Evolutionary conservation across 53 echinoderm and acorn worm species (phyloP).

Genomic region (Temnopleurus reevesii): DNA sequence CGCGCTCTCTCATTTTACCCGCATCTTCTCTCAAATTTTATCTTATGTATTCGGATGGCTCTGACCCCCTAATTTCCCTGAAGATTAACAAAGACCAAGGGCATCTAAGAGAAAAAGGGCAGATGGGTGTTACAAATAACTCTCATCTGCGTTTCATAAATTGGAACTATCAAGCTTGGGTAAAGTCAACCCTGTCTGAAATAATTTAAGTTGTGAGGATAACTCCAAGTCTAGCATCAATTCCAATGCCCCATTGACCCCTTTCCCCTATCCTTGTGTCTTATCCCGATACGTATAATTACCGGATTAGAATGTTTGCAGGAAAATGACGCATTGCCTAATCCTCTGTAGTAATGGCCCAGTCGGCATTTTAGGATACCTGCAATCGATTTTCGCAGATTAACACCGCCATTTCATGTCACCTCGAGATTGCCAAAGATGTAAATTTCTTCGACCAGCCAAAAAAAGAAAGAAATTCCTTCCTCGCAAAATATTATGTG

Average conservation of each 20-base stretch:
- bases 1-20: background rate
- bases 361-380: background rate
- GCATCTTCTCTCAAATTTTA: background rate
- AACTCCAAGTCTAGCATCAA: background rate
- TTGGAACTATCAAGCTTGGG: background rate
- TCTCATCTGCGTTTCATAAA: constrained; percentile 1
- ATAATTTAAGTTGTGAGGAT: background rate
- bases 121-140: constrained; percentile 8
- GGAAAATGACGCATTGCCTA: background rate
- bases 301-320: constrained; percentile 2
- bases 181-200: background rate
- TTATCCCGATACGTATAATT: background rate
- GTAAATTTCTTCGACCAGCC: too few species aligned
- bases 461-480: too few species aligned
- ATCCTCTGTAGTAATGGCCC: background rate
- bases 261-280: background rate
- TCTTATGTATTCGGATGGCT: background rate
- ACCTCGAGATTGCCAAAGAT: too few species aligned
- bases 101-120: background rate
- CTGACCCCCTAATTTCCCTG: constrained; percentile 18
- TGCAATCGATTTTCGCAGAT: background rate
- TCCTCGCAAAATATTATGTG: too few species aligned
- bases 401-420: too few species aligned
- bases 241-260: background rate
- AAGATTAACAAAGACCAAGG: constrained; percentile 15